Base-by-base conservation (phyloP, 2,113 vertebrate species). In the Coturnix japonica region DNA sequence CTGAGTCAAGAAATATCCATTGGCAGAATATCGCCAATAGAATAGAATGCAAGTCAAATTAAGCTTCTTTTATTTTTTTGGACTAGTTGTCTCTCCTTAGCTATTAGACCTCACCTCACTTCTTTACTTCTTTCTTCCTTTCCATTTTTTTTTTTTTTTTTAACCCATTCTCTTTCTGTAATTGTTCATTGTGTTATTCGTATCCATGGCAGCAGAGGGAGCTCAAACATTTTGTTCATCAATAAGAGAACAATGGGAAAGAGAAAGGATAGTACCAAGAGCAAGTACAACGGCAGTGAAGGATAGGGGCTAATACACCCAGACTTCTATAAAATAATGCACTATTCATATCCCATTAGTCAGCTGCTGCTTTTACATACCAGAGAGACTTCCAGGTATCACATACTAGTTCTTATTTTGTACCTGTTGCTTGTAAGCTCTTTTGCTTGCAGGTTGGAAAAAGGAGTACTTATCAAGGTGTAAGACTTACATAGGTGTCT, bases 151-250 rank as follows among this genome's bases (percentile, higher is more conserved):
- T 6, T 51, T 7, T 8, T 0, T 12, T 51, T 74, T 75, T 81
- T 66, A 89, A 65, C 26, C 41, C 28, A 2, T 35, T 67, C 7
- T 37, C 63, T 16, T 53, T 6, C 15, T 26, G 20, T 8, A 17
- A 14, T 5, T 15, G 4, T 37, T 73, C 20, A 2, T 30, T 66
- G 28, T 44, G 76, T 74, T 69, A 37, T 49, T 30, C 30, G 11
- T 16, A 49, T 41, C 18, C 18, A 39, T 35, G 51, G 60, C 89
- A 95, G 75, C 61, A 96, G 85, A 95, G 78, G 91, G 69, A 87
- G 72, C 87, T 77, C 89, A 71, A 56, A 71, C 82, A 91, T 90
- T 85, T 91, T 89, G 80, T 28, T 59, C 33, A 39, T 17, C n/a
- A 16, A 13, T 37, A 9, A 11, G 39, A 49, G 70, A 20, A 1